Conservation (phyloP, 2,113 vertebrate genomes). For the Barnardius zonarius region DNA sequence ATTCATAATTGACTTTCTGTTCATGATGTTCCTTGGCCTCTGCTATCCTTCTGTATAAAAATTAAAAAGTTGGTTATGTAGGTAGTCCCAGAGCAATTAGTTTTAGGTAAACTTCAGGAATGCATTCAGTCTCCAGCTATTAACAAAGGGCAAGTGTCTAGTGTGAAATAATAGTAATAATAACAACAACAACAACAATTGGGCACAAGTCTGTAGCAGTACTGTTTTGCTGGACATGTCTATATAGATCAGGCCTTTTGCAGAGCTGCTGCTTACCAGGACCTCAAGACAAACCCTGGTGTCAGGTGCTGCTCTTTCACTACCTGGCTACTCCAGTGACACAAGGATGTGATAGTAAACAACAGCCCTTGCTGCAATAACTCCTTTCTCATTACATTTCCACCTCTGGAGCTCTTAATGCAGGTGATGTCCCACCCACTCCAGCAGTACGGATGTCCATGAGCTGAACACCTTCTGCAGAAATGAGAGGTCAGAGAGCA, state of each 20-base stretch:
- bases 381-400: not conserved
- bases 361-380: not conserved
- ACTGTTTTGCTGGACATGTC: accelerated
- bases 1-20: not conserved
- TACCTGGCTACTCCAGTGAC: not conserved
- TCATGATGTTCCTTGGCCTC: not conserved
- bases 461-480: not conserved
- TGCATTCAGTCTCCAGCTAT: not conserved
- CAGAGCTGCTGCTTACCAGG: not conserved
- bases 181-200: not conserved
- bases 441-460: accelerated
- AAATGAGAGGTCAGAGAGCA: not conserved
- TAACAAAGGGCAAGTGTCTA: not conserved
- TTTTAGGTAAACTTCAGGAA: not conserved
- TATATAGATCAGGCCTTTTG: not conserved
- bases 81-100: not conserved
- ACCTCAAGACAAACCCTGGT: not conserved
- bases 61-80: not conserved
- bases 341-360: not conserved
- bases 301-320: not conserved
- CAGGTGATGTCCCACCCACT: not conserved
- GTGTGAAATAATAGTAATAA: not conserved
- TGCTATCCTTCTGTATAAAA: not conserved
- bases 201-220: not conserved
- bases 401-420: not conserved